Evolutionary conservation across 2,113 vertebrate species (phyloP), one percentile per base, ranked within the genome.

Genomic region (Larimichthys polyactis): DNA sequence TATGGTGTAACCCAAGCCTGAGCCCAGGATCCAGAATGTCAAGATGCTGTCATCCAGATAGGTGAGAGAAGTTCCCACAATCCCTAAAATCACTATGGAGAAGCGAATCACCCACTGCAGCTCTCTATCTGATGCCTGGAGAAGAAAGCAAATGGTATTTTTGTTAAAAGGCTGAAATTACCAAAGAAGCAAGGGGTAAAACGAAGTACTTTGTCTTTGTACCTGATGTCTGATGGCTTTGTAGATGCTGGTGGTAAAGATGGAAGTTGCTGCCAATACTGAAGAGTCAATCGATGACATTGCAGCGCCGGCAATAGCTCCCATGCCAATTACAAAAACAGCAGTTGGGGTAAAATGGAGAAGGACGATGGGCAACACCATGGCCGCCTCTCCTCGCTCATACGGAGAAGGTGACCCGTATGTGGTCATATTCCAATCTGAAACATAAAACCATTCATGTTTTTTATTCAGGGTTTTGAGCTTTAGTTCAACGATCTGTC

Each of bases 21-120:
- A 87, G 0, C 92, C 87, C 75, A 96, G 86, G 70, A 95, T 90
- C 95, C 95, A 96, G 27, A 95, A 87, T 27, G 91, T 79, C 0
- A 93, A 90, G 49, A 94, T 16, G 17, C 92, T 94, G 71, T 62
- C 69, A 46, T 93, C 90, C 27, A 86, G 71, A 66, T 94, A 90
- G 19, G 94, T 91, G 85, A 96, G 68, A 16, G 52, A 29, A 0
- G 87, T 90, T 36, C 94, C 94, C 3, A 68, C 69, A 0, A 91
- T 8, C 9, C 94, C 95, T 71, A 89, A 90, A 20, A 89, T 4
- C 32, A 95, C 0, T 83, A 94, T 91, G 36, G 94, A 88, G 3
- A 17, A 54, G 36, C 90, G 94, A 91, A 95, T 94, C 64, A 90
- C 87, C 90, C 92, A 94, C 44, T 95, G 1, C 36, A 95, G 87